Evolutionary conservation across 1,140 invertebrate species (phyloP).

Genomic region (Paraescarpia echinospica): DNA sequence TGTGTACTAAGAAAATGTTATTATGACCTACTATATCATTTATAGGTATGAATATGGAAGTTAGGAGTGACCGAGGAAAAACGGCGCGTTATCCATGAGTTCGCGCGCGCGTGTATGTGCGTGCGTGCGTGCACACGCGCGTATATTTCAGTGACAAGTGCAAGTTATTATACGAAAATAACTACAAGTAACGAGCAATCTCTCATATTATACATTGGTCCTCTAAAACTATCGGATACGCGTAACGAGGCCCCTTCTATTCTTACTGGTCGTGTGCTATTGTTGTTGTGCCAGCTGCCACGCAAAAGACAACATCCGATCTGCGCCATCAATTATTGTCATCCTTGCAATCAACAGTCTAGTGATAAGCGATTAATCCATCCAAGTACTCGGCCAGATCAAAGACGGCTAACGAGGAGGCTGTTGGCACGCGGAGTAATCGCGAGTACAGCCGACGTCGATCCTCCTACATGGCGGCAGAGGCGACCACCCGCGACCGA

Average conservation of each 20-base stretch:
- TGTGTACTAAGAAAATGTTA: too few relatives aligned
- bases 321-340: background rate
- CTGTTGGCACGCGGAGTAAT: background rate
- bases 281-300: background rate
- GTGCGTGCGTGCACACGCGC: conserved; percentile 6
- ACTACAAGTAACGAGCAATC: background rate
- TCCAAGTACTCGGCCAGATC: background rate
- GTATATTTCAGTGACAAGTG: background rate
- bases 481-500: background rate
- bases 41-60: too few relatives aligned
- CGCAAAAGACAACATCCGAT: background rate
- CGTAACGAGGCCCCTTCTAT: background rate
- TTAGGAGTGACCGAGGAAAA: too few relatives aligned
- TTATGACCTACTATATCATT: too few relatives aligned
- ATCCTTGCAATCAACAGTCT: background rate
- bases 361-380: background rate
- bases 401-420: background rate
- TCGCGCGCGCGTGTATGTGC: background rate
- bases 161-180: background rate
- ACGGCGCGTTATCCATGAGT: background rate
- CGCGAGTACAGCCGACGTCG: too few relatives aligned
- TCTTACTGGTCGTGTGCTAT: background rate
- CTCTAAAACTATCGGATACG: background rate
- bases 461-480: background rate
- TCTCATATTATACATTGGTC: background rate